Evolutionary conservation across 1,140 invertebrate species (phyloP).

Genomic region (Pantala flavescens): DNA sequence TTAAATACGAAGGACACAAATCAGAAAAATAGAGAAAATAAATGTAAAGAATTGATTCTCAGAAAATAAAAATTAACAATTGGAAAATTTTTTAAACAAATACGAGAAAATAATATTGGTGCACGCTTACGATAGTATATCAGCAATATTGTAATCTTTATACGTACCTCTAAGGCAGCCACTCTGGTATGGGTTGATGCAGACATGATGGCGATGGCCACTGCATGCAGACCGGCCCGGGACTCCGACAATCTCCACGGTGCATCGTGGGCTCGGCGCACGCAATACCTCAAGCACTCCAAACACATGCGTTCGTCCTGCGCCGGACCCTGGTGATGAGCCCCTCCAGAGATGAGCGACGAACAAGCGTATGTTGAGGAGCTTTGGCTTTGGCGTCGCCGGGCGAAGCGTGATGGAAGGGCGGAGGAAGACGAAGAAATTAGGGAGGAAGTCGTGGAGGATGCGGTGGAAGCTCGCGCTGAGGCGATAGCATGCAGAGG

Average conservation of each 20-base stretch:
- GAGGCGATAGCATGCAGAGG: slow-evolving; percentile 32
- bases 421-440: slow-evolving; percentile 34
- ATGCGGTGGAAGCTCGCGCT: slow-evolving; percentile 30
- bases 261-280: slow-evolving; percentile 57
- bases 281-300: slow-evolving; percentile 71
- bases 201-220: slow-evolving; percentile 78
- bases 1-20: no score
- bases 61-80: no score
- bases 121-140: no score
- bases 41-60: no score
- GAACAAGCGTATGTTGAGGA: slow-evolving; percentile 34
- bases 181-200: slow-evolving; percentile 72
- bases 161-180: slow-evolving; percentile 66
- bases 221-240: slow-evolving; percentile 70
- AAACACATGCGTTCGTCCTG: slow-evolving; percentile 81
- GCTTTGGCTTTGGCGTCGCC: slow-evolving; percentile 45
- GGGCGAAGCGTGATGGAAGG: slow-evolving; percentile 48
- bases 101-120: no score
- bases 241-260: slow-evolving; percentile 59
- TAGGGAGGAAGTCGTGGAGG: slow-evolving; percentile 12
- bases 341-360: slow-evolving; percentile 39
- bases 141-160: neutral
- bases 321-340: slow-evolving; percentile 47
- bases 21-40: no score
- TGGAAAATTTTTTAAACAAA: no score